These are phyloP conservation scores for Leucania comma DNA, from an alignment of 2,888 invertebrate species.

Conservation along the genomic window DNA sequence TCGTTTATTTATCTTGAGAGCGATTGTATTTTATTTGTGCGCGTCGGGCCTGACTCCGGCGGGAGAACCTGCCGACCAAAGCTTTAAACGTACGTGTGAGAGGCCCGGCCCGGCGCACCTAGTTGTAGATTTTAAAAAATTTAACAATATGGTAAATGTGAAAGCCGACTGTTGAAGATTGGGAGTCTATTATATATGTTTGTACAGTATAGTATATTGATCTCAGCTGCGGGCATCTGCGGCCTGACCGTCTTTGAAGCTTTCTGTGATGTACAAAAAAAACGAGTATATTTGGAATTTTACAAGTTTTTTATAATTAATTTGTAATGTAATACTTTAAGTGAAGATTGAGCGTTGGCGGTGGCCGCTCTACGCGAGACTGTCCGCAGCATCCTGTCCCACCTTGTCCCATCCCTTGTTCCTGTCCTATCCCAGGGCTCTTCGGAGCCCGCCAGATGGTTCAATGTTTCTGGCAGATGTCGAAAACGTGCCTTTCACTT, in stretches of 20 bases:
- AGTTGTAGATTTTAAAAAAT: slow-evolving; percentile 87
- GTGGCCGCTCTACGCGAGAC: slow-evolving; percentile 74
- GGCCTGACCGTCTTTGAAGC: slow-evolving; percentile 76
- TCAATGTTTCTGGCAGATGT: slow-evolving; percentile 73
- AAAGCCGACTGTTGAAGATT: slow-evolving; percentile 85
- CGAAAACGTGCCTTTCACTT: slow-evolving; percentile 67
- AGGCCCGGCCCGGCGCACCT: slow-evolving; percentile 65
- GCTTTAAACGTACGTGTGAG: slow-evolving; percentile 65
- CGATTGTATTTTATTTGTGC: slow-evolving; percentile 84
- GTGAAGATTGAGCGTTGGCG: slow-evolving; percentile 83
- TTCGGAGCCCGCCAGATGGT: slow-evolving; percentile 81
- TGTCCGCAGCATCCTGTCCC: slow-evolving; percentile 84
- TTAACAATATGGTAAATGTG: slow-evolving; percentile 83
- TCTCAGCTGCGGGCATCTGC: slow-evolving; percentile 87
- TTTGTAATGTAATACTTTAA: slow-evolving; percentile 89
- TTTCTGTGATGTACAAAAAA: slow-evolving; percentile 90
- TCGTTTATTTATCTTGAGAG: slow-evolving; percentile 86
- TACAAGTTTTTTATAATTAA: slow-evolving; percentile 91
- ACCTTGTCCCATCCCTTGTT: slow-evolving; percentile 72
- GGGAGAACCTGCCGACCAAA: slow-evolving; percentile 64
- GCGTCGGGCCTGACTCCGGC: slow-evolving; percentile 64
- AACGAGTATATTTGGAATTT: slow-evolving; percentile 89
- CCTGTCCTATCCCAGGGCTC: slow-evolving; percentile 81
- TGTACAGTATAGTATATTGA: slow-evolving; percentile 88
- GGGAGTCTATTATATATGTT: slow-evolving; percentile 86